A percentile compares a stretch with the other conserved stretches of the same genome.
Evolutionary conservation across 1,140 invertebrate species (phyloP).

Genomic region (Formica selysi): DNA sequence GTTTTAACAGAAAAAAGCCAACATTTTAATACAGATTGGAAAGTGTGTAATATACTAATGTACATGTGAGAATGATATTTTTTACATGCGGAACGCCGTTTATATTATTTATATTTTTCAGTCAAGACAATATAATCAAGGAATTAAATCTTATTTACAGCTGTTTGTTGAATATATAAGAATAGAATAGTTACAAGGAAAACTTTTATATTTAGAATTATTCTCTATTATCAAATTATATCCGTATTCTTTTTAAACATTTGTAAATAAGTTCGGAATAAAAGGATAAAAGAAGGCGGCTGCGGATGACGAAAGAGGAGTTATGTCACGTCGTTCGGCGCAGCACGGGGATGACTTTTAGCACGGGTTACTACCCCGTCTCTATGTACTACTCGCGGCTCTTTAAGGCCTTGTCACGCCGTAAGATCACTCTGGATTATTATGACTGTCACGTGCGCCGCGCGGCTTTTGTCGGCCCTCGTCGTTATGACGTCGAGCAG

Average conservation of each 20-base stretch:
- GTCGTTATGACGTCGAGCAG: slow-evolving; percentile 59
- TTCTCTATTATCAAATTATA: background rate
- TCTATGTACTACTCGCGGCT: slow-evolving; percentile 63
- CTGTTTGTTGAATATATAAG: background rate
- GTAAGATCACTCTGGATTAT: slow-evolving; percentile 66
- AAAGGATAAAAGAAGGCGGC: background rate
- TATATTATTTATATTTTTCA: slow-evolving; percentile 5
- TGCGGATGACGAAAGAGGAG: background rate
- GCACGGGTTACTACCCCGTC: slow-evolving; percentile 16
- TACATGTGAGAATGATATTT: background rate
- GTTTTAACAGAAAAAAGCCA: background rate
- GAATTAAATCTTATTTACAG: background rate
- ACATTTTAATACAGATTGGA: background rate
- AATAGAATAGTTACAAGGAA: background rate
- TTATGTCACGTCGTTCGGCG: slow-evolving; percentile 35
- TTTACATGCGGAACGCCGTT: background rate
- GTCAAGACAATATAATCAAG: background rate
- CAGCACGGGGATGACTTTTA: slow-evolving; percentile 40
- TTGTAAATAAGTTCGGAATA: background rate
- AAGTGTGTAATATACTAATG: slow-evolving; percentile 1
- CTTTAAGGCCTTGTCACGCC: slow-evolving; percentile 75
- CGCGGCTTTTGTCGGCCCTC: slow-evolving; percentile 67
- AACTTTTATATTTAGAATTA: slow-evolving; percentile 6
- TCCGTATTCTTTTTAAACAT: slow-evolving; percentile 5
- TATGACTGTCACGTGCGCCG: slow-evolving; percentile 64